Base-by-base conservation (phyloP, 2,888 invertebrate genomes). In the Pemphredon lugubris region DNA sequence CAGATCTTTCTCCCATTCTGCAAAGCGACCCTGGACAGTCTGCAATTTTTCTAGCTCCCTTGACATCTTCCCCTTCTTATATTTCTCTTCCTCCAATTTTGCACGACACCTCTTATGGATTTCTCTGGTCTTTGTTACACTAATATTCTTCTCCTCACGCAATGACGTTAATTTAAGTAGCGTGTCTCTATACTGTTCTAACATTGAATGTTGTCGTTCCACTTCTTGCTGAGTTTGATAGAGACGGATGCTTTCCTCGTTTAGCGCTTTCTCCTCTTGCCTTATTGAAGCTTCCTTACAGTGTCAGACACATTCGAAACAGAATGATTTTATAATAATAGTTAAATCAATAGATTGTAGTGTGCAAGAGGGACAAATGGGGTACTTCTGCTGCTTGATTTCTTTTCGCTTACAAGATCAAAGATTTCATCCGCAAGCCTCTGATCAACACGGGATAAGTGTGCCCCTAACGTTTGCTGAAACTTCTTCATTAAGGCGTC, bases 401-500 rank as follows among this genome's bases (percentile, higher is more conserved):
- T n/a, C n/a, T n/a, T n/a, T n/a, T n/a, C n/a, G 45, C 90, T 87
- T 90, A 94, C 94, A 83, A 95, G 90, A 73, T 94, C 93, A 1
- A 91, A 87, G 54, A 95, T 93, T 87, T 96, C 94, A 64, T 93
- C 92, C 44, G 92, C 91, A 0, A 95, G 91, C 58, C 93, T 91
- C 16, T 92, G 90, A 81, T 94, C 93, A 72, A 95, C 93, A 57
- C 92, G 92, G 45, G 92, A 83, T 0, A 96, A 91, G 87, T 95
- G 95, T 37, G 92, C 90, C 77, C 92, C 93, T 1, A 96, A 91
- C 0, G 94, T 92, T 70, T 92, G 90, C 90, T 96, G 96, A 89
- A 96, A 96, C 79, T 92, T 92, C 79, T 92, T 91, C 92, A 96
- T 93, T 48, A 95, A 91, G 0, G 94, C 95, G 88, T 96, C 95